phyloP scores from a whole-genome alignment of 2,888 invertebrate genomes.

The Epinotia ramella region DNA sequence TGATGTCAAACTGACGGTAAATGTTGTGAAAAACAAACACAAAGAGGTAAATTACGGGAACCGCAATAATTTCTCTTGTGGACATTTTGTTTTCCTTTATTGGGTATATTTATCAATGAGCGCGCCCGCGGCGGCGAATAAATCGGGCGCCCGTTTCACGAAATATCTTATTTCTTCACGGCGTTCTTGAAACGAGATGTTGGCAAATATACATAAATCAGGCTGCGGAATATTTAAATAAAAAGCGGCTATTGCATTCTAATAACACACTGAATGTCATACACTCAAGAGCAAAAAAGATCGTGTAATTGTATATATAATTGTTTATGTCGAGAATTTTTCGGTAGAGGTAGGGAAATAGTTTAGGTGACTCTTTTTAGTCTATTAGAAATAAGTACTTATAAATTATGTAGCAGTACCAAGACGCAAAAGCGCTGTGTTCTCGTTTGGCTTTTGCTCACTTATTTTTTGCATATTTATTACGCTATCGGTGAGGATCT shows the following conservation, averaged over 20 bases:
- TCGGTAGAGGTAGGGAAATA: no score
- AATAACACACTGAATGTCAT: background rate
- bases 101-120: slow-evolving; percentile 77
- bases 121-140: slow-evolving; percentile 68
- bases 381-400: no score
- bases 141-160: slow-evolving; percentile 65
- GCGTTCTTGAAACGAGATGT: slow-evolving; percentile 28
- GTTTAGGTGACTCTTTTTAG: no score
- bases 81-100: slow-evolving; percentile 79
- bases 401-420: no score
- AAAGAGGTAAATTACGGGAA: slow-evolving; percentile 63
- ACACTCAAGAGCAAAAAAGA: background rate
- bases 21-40: slow-evolving; percentile 58
- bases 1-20: slow-evolving; percentile 26
- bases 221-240: slow-evolving; percentile 23
- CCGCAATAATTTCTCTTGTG: slow-evolving; percentile 73
- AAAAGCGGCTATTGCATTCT: slow-evolving; percentile 17
- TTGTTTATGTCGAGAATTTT: no score
- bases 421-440: no score
- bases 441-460: no score
- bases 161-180: slow-evolving; percentile 42
- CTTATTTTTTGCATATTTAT: no score
- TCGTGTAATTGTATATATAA: no score
- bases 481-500: no score
- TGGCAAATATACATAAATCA: slow-evolving; percentile 40